Conservation (phyloP, 1,140 invertebrate genomes). For the Leguminivora glycinivorella region DNA sequence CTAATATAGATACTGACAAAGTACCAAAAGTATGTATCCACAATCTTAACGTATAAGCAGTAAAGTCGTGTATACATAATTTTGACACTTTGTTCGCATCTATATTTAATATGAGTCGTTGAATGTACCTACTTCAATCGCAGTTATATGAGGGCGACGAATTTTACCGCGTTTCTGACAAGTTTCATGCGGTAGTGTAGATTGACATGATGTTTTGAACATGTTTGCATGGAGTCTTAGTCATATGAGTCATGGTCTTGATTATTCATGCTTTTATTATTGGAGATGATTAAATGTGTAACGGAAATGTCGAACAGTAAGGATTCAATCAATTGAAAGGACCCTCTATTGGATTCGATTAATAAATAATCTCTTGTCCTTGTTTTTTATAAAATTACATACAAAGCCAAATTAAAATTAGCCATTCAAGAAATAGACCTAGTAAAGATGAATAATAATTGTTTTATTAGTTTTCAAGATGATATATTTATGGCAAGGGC, state of each 20-base stretch:
- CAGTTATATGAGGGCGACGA: conserved; percentile 45
- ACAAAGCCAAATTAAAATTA: no score
- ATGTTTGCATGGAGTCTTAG: conserved; percentile 9
- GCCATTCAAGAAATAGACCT: no score
- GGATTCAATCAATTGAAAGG: neutral
- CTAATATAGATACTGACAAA: no score
- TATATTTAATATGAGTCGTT: no score
- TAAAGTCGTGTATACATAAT: no score
- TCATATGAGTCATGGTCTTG: conserved; percentile 11
- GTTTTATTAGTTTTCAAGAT: no score
- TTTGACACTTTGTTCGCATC: no score
- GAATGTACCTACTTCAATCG: conserved; percentile 60
- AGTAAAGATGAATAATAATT: no score
- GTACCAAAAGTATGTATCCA: no score
- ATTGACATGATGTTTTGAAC: conserved; percentile 27
- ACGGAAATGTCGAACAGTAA: conserved; percentile 1
- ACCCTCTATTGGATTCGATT: neutral
- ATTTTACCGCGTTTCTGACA: conserved; percentile 31
- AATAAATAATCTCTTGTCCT: neutral
- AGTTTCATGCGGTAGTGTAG: conserved; percentile 16
- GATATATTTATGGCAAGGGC: no score
- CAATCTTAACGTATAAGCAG: no score
- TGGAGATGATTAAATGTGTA: neutral
- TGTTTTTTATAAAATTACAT: neutral
- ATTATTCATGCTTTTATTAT: conserved; percentile 17